A percentile compares a stretch with the other conserved stretches of the same genome.
Evolutionary conservation across 2,888 invertebrate species (phyloP).

Genomic region (Achlya flavicornis): DNA sequence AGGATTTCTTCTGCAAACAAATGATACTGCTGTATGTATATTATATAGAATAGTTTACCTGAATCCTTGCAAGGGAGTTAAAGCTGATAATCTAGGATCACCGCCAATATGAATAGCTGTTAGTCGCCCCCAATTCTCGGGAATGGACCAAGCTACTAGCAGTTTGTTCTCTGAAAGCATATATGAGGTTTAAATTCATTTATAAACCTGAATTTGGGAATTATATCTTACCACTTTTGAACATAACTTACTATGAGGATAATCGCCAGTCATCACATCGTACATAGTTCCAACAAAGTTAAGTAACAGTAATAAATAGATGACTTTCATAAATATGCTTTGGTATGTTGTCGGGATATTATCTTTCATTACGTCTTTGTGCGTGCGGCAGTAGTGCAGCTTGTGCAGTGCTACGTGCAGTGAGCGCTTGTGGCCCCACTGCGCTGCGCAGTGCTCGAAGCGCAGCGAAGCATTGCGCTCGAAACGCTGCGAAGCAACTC

Average conservation of each 20-base stretch:
- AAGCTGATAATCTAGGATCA: slow-evolving; percentile 34
- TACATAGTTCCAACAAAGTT: slow-evolving; percentile 44
- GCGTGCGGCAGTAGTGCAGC: slow-evolving; percentile 35
- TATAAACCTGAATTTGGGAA: too few relatives aligned
- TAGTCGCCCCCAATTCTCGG: slow-evolving; percentile 42
- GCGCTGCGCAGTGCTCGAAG: slow-evolving; percentile 27
- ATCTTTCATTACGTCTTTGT: slow-evolving; percentile 14
- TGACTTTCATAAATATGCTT: slow-evolving; percentile 24
- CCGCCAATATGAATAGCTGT: slow-evolving; percentile 30
- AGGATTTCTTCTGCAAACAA: too few relatives aligned
- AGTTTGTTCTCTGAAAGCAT: slow-evolving; percentile 31
- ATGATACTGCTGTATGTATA: too few relatives aligned
- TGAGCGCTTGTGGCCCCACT: slow-evolving; percentile 24
- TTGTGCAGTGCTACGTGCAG: slow-evolving; percentile 26
- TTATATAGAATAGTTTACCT: slow-evolving; percentile 28
- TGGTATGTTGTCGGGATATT: slow-evolving; percentile 19
- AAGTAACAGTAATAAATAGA: slow-evolving; percentile 29
- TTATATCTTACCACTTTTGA: background rate
- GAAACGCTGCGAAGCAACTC: slow-evolving; percentile 25
- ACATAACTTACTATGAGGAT: slow-evolving; percentile 30
- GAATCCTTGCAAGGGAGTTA: slow-evolving; percentile 40
- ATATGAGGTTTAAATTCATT: background rate
- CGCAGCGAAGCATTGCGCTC: slow-evolving; percentile 29
- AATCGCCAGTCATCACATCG: slow-evolving; percentile 28
- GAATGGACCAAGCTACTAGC: slow-evolving; percentile 42